Percentiles rank a stretch among this genome's conserved stretches.
Conservation (phyloP, 2,113 vertebrate genomes). For the Ailuropoda melanoleuca region DNA sequence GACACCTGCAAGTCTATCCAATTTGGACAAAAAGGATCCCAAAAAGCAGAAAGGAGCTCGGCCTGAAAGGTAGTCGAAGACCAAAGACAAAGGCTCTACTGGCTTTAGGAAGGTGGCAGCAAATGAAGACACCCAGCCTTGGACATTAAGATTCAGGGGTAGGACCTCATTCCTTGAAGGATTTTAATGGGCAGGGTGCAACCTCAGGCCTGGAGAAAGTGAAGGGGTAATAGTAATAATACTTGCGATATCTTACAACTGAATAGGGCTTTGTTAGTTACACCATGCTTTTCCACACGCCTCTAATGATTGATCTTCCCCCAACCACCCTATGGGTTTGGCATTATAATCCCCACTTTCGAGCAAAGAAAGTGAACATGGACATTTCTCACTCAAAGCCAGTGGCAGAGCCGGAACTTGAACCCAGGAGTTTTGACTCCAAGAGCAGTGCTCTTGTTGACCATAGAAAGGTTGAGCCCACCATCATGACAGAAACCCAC, state of each 20-base stretch:
- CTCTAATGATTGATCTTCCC: neutral
- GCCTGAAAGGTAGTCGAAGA: neutral
- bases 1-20: neutral
- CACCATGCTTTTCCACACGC: neutral
- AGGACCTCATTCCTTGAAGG: neutral
- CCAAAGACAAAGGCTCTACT: neutral
- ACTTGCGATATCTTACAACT: neutral
- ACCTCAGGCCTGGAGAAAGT: neutral
- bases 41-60: neutral
- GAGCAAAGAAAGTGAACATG: neutral
- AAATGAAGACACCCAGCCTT: neutral
- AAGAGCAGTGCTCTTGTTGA: neutral
- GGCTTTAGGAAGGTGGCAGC: neutral
- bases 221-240: neutral
- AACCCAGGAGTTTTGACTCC: constrained; percentile 3
- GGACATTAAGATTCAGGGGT: neutral
- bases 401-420: neutral
- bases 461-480: neutral
- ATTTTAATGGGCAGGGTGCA: neutral
- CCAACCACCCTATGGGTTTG: neutral
- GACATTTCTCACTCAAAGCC: neutral
- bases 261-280: neutral
- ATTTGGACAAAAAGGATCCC: neutral
- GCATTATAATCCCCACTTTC: neutral
- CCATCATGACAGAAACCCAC: neutral